Evolutionary conservation across 2,113 vertebrate genomes (phyloP), one percentile per base, ranked within the genome.

Genomic region (Zootoca vivipara): DNA sequence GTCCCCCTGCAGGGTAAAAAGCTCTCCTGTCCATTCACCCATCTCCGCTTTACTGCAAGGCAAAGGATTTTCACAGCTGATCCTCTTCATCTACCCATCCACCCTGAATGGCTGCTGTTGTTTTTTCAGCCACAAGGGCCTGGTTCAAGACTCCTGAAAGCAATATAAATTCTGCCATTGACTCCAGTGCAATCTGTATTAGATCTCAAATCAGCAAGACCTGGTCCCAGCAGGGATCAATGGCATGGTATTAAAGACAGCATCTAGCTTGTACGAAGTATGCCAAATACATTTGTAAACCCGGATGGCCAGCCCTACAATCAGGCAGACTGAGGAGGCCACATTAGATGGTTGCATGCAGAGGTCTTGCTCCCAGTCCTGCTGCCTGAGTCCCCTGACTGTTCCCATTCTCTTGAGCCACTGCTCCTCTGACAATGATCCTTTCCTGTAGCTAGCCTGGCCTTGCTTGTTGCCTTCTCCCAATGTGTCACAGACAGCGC

Each of bases 31-130:
- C 7, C 0, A 0, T 77, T 86, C 75, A 82, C 13, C 13, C 10
- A 7, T 70, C 28, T 84, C 69, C 38, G n/a, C 20, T 35, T 38
- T 62, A 77, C 24, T 0, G 0, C 65, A 85, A 75, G 62, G 16
- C 52, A 90, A 86, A 89, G 26, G 4, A 0, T 4, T 90, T 91
- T 83, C 8, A 69, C 22, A 38, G 56, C 79, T 78, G 30, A 58
- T 82, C 16, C 67, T 80, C 77, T 7, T 12, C 72, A 67, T 85
- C 26, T 58, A 24, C 58, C 72, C 56, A 84, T 52, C 69, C 20
- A 20, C 20, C 56, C 73, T 28, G 18, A 82, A 70, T 65, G 46
- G 38, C 24, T 69, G 26, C 12, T 69, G 8, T 10, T 69, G 8
- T 69, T 28, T 10, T 78, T 91, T 80, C 62, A 78, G 84, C 42